Base-by-base conservation (phyloP, 2,888 invertebrate species). In the Tolmerus cingulatus region DNA sequence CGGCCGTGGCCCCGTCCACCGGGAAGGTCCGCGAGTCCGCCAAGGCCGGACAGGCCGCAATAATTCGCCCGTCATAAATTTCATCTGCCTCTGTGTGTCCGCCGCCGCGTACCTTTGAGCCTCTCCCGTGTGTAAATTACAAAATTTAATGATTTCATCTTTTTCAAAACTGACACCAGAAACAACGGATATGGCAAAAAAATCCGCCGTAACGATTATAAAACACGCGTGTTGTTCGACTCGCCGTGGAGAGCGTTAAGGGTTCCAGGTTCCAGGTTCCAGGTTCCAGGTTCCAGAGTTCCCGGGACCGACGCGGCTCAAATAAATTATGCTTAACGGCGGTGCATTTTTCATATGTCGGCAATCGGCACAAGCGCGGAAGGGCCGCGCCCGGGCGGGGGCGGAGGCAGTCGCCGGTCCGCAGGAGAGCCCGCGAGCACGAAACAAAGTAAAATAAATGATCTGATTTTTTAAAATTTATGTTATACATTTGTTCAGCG, bases 401-500 rank as follows among this genome's bases (percentile, higher is more conserved):
- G 46, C 23, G 74, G 74, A 23, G 43, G 46, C 23, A 46, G 66
- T 9, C 9, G 12, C 40, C 0, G 5, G 19, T 30, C 77, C 12
- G 14, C 76, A 86, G 14, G 27, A 66, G 51, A 55, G 55, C 55
- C 34, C 23, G 23, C 12, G 86, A 43, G 76, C 57, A 40, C 51
- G 77, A 85, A 82, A 87, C 85, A 87, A 87, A 87, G 87, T 87
- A 88, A 84, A 88, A 87, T 87, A 87, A 88, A 87, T 87, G 88
- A 87, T 82, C 57, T 85, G 87, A 88, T 88, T 88, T 88, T 88
- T 87, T 84, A 74, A 87, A 88, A 88, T 88, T 88, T 88, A 87
- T 88, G 81, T 86, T 23, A 40, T 40, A 87, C 88, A 88, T 88
- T 88, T 87, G 88, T 88, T 88, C 84, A 74, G 82, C 40, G 82